Base-by-base conservation (phyloP, 1,140 invertebrate species). In the Drosophila sucinea region DNA sequence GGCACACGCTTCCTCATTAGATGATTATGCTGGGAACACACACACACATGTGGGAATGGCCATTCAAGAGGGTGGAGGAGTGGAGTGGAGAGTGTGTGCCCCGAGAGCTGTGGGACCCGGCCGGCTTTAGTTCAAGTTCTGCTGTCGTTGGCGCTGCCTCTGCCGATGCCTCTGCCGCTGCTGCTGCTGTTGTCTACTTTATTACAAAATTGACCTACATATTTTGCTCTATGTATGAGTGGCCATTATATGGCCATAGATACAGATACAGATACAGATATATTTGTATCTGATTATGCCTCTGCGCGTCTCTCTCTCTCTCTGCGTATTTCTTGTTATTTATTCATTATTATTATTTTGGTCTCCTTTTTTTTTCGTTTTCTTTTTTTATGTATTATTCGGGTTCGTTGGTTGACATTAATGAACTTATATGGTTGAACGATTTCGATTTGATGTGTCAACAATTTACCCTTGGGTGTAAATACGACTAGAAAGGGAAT, bases 181-280 rank as follows among this genome's bases (percentile, higher is more conserved):
- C 25, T 27, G 23, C 33, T 60, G 41, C n/a, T 70, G 62, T 56
- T 65, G 56, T 82, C 79, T 86, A 89, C 64, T 87, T 87, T 87
- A 87, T 87, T 87, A 87, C 83, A 87, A 89, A 87, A 87, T 87
- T 87, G 83, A 87, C 83, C 83, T 67, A 87, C 84, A 87, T 87
- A 79, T 83, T 70, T 63, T 68, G 41, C 73, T 65, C 70, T 63
- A 56, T 64, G 27, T 75, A 60, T 60, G 67, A 82, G 41, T 78
- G 79, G 63, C 75, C 68, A 79, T 76, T 67, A 65, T 64, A 64
- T 54, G 25, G 40, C 68, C 58, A 51, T 67, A 75, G 70, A 68
- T 81, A 81, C 67, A 75, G 70, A 68, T 81, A 81, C 79, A 38
- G 35, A 38, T 38, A 38, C 35, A 38, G 35, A 38, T 38, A 38